Evolutionary conservation across 92 coral and sea anemone species (phyloP).

Genomic region (Phenganax subtilis): DNA sequence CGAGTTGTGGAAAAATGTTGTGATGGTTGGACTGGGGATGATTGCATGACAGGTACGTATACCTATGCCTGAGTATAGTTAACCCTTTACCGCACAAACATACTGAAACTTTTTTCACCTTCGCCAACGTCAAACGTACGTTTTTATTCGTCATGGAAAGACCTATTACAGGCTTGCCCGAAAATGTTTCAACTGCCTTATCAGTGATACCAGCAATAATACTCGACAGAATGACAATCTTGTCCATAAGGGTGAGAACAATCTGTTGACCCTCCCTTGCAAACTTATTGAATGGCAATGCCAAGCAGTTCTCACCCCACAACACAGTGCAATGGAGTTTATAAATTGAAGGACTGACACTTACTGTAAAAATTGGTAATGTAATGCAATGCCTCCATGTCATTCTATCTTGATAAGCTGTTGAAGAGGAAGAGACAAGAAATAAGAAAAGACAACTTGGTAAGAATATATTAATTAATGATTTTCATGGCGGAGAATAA

Average conservation of each 20-base stretch:
- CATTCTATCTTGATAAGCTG: not conserved
- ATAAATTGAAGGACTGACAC: too few species aligned
- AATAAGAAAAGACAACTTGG: not conserved
- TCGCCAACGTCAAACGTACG: not conserved
- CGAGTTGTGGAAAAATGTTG: conserved; percentile 56
- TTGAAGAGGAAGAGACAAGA: not conserved
- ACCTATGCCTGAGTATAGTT: not conserved
- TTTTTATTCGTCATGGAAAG: too few species aligned
- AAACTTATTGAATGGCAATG: too few species aligned
- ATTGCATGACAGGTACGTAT: conserved; percentile 52
- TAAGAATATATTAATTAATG: not conserved
- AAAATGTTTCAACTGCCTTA: not conserved
- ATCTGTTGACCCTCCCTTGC: too few species aligned
- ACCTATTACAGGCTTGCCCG: too few species aligned
- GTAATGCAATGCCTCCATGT: not conserved
- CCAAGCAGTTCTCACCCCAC: too few species aligned
- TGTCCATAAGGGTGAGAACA: too few species aligned
- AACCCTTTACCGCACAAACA: not conserved
- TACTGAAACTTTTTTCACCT: not conserved
- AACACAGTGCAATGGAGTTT: too few species aligned
- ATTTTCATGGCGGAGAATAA: not conserved
- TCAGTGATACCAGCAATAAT: not conserved
- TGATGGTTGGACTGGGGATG: conserved; percentile 59
- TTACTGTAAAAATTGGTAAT: too few species aligned
- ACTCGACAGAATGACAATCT: too few species aligned